These are phyloP conservation scores for Lepeophtheirus nordmannii DNA, from an alignment of 2,888 invertebrate genomes.

Conservation along the genomic window DNA sequence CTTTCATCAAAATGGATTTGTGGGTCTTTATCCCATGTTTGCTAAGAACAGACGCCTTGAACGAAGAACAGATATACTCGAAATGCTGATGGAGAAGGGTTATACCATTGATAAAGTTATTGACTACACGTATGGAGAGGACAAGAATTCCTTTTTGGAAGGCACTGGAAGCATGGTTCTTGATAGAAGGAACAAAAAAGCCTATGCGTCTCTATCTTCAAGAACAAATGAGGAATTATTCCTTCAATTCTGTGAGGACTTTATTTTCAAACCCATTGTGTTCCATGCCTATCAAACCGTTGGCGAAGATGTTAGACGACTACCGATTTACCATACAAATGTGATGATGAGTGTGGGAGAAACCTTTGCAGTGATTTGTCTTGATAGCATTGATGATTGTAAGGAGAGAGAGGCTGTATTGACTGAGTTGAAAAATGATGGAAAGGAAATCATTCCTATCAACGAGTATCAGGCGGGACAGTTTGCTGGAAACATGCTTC, in stretches of 20 bases:
- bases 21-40: conserved; percentile 16
- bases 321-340: conserved; percentile 14
- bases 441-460: conserved; percentile 3
- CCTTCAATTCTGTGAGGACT: neutral
- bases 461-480: neutral
- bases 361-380: neutral
- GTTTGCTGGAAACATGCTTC: conserved; percentile 14
- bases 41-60: neutral
- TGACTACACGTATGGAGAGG: neutral
- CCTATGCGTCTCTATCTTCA: conserved; percentile 11
- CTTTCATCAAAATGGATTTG: conserved; percentile 5
- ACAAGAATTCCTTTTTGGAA: conserved; percentile 8
- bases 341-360: conserved; percentile 14
- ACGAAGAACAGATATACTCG: conserved; percentile 4
- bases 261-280: conserved; percentile 6
- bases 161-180: conserved; percentile 18
- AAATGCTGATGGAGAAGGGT: neutral
- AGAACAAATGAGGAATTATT: neutral
- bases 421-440: neutral
- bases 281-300: neutral
- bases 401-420: neutral
- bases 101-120: neutral
- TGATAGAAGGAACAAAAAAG: conserved; percentile 6
- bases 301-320: neutral
- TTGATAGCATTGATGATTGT: neutral